Evolutionary conservation across 2,113 vertebrate species (phyloP).

Genomic region (Antechinus stuartii): DNA sequence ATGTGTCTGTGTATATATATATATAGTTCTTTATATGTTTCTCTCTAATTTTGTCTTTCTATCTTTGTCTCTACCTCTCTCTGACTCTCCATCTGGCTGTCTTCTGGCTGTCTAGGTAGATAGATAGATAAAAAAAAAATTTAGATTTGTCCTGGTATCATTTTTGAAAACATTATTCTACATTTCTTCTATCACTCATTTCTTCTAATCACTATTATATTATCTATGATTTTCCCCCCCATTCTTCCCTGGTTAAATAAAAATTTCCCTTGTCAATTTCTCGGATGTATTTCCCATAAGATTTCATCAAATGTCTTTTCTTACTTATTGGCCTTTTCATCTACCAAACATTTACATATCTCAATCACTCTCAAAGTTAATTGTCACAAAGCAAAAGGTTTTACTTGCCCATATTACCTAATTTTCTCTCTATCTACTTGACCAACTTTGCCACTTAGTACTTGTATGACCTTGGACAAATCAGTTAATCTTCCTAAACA

Average conservation of each 20-base stretch:
- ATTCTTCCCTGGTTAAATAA: conserved; percentile 58
- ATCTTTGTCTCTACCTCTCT: background rate
- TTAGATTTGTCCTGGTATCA: conserved; percentile 33
- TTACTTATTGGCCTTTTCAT: background rate
- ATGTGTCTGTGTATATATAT: background rate
- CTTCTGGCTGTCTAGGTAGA: too few species aligned
- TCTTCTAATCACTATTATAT: conserved; percentile 34
- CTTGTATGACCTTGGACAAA: background rate
- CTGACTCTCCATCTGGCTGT: background rate
- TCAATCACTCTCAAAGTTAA: background rate
- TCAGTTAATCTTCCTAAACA: background rate
- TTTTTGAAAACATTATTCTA: conserved; percentile 61
- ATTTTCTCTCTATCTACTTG: background rate
- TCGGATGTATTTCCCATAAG: conserved; percentile 31
- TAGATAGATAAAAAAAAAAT: background rate
- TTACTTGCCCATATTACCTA: background rate
- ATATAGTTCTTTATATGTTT: background rate
- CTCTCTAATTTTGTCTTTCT: background rate
- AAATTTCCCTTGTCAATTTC: conserved; percentile 51
- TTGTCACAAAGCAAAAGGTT: background rate
- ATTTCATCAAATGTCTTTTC: conserved; percentile 46
- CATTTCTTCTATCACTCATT: conserved; percentile 42
- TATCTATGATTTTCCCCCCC: conserved; percentile 48
- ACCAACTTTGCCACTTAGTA: background rate
- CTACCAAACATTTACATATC: background rate